phyloP scores from a whole-genome alignment of 2,797 vertebrate genomes.

The Austrolebias charrua region DNA sequence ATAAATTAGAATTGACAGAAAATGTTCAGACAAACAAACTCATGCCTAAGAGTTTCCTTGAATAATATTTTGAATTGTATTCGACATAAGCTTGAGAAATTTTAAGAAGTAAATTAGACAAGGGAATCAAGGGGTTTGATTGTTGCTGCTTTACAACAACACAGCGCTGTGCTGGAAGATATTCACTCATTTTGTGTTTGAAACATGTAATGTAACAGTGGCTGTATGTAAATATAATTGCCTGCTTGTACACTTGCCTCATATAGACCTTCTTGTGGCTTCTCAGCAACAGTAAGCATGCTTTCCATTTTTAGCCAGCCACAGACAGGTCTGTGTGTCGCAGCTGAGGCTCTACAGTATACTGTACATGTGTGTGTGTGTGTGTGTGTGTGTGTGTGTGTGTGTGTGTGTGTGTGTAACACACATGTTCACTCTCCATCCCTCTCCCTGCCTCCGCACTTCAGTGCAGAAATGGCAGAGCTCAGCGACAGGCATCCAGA shows the following conservation, averaged over 20 bases:
- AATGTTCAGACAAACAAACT: neutral
- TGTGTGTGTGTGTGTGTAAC: slow-evolving; percentile 30
- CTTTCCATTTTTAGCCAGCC: slow-evolving; percentile 73
- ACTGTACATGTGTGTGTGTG: slow-evolving; percentile 18
- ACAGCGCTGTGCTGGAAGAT: neutral
- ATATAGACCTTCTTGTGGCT: slow-evolving; percentile 46
- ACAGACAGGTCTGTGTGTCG: slow-evolving; percentile 64
- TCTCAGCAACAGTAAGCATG: slow-evolving; percentile 69
- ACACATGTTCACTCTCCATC: slow-evolving; percentile 50
- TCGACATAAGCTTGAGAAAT: neutral
- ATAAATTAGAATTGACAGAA: neutral
- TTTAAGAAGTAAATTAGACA: neutral
- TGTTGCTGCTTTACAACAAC: neutral
- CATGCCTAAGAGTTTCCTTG: neutral
- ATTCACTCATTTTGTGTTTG: neutral
- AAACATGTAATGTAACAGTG: neutral
- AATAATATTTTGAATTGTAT: neutral
- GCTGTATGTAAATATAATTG: slow-evolving; percentile 7
- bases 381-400: slow-evolving; percentile 25
- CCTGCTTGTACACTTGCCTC: slow-evolving; percentile 18
- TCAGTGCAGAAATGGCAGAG: slow-evolving; percentile 57
- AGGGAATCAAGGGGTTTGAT: neutral
- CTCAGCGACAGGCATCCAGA: slow-evolving; percentile 57
- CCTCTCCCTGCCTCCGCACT: slow-evolving; percentile 50
- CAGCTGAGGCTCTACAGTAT: slow-evolving; percentile 48